Base-by-base conservation (phyloP, 2,113 vertebrate genomes). In the Rhea pennata region DNA sequence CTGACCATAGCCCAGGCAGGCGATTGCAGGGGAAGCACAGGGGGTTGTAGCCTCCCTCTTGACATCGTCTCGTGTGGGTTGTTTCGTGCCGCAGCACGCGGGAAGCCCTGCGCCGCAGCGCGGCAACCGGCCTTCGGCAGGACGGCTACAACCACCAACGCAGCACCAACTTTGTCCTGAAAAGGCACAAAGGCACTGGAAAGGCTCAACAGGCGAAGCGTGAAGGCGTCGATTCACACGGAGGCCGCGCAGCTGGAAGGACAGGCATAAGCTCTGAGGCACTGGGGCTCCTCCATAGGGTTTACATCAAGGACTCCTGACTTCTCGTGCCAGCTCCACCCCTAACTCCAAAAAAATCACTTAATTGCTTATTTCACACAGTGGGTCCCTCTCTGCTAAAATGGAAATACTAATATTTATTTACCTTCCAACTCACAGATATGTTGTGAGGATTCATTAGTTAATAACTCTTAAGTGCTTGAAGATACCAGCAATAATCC, bases 401-500 rank as follows among this genome's bases (percentile, higher is more conserved):
- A 90, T 64, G 23, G 77, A 93, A 90, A 91, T 54, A 50, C 80
- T 94, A 96, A 93, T 87, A 80, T 90, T 88, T 95, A 96, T 94
- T 94, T 95, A 88, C 81, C 27, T 62, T 95, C 67, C 82, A 95
- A 84, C 73, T 92, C 50, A 59, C 74, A 96, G 93, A 80, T 88
- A 92, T 66, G 44, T 92, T 84, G 74, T 71, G 92, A 96, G 84
- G 89, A 92, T 97, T 95, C 95, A 96, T 92, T 91, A 96, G 95
- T 94, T 97, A 97, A 96, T 96, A 95, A 85, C 92, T 89, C 80
- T 86, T 94, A 96, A 96, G 90, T 71, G 62, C 79, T 93, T 81
- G 77, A 91, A 92, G 88, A 95, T 51, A 84, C 36, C 36, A 36
- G 36, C 36, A 36, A 36, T 36, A 36, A 36, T 36, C 36, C 36